A percentile compares a stretch with the other conserved stretches of the same genome.
These are phyloP conservation scores for Drosophila flavopinicola DNA, from an alignment of 2,888 invertebrate genomes.

Conservation along the genomic window DNA sequence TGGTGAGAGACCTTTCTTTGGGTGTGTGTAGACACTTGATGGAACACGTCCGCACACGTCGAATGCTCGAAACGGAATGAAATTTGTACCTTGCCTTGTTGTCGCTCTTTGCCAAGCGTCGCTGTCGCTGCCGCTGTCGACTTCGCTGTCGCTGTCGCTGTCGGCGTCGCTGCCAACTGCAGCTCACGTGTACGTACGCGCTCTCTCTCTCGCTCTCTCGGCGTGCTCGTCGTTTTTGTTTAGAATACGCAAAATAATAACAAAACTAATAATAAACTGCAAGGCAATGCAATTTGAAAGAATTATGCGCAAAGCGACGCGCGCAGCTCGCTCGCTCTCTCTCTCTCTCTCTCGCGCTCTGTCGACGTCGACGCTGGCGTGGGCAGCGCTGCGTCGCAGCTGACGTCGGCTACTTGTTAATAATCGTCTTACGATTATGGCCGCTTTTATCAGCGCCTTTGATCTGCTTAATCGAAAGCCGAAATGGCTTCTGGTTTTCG, in stretches of 20 bases:
- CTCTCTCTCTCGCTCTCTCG: slow-evolving; percentile 19
- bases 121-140: slow-evolving; percentile 22
- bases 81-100: slow-evolving; percentile 72
- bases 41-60: slow-evolving; percentile 81
- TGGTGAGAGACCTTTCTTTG: slow-evolving; percentile 12
- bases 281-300: slow-evolving; percentile 72
- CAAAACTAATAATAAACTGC: slow-evolving; percentile 82
- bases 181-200: slow-evolving; percentile 41
- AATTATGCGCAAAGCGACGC: slow-evolving; percentile 41
- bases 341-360: slow-evolving; percentile 1
- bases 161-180: slow-evolving; percentile 23
- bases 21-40: slow-evolving; percentile 37
- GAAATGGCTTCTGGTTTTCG: slow-evolving; percentile 83
- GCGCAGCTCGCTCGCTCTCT: slow-evolving; percentile 1
- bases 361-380: background rate
- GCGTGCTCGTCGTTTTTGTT: slow-evolving; percentile 72
- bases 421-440: slow-evolving; percentile 76
- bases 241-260: slow-evolving; percentile 83
- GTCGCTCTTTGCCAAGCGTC: slow-evolving; percentile 39
- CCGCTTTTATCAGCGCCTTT: slow-evolving; percentile 64
- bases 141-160: slow-evolving; percentile 15
- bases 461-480: slow-evolving; percentile 83
- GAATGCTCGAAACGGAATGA: slow-evolving; percentile 84
- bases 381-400: slow-evolving; percentile 9
- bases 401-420: slow-evolving; percentile 76